These are phyloP conservation scores for Formica selysi DNA, from an alignment of 1,140 invertebrate species.

Conservation along the genomic window DNA sequence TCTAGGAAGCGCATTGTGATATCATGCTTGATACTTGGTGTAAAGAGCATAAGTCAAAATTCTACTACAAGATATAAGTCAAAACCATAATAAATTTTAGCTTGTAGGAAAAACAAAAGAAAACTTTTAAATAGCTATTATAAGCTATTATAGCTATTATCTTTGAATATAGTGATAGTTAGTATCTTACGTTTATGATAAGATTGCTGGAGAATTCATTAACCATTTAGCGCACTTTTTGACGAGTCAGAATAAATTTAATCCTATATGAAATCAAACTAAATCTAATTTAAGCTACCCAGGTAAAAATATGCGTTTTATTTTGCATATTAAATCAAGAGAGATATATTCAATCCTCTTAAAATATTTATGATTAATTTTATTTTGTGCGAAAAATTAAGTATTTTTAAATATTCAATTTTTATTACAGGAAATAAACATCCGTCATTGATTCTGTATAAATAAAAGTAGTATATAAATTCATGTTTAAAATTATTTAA, in stretches of 20 bases:
- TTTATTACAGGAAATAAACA: background rate
- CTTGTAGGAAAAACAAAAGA: background rate
- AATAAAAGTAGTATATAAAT: background rate
- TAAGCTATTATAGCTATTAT: background rate
- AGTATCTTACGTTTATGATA: background rate
- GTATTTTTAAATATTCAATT: background rate
- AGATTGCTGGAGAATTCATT: background rate
- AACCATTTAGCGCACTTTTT: background rate
- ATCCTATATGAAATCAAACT: background rate
- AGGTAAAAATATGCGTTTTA: background rate
- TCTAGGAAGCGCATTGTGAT: constrained; percentile 53
- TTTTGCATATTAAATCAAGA: background rate
- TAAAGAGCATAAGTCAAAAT: constrained; percentile 48
- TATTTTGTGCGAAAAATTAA: background rate
- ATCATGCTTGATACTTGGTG: constrained; percentile 19
- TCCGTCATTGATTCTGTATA: background rate
- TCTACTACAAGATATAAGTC: constrained; percentile 5
- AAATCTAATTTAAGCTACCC: background rate
- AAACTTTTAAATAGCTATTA: constrained; percentile 12
- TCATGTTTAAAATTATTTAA: background rate
- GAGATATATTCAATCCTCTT: background rate
- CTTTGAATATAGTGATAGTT: background rate
- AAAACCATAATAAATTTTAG: background rate
- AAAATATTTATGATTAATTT: background rate
- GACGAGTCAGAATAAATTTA: background rate